phyloP scores from a whole-genome alignment of 2,797 vertebrate species.

The Tachyglossus aculeatus region DNA sequence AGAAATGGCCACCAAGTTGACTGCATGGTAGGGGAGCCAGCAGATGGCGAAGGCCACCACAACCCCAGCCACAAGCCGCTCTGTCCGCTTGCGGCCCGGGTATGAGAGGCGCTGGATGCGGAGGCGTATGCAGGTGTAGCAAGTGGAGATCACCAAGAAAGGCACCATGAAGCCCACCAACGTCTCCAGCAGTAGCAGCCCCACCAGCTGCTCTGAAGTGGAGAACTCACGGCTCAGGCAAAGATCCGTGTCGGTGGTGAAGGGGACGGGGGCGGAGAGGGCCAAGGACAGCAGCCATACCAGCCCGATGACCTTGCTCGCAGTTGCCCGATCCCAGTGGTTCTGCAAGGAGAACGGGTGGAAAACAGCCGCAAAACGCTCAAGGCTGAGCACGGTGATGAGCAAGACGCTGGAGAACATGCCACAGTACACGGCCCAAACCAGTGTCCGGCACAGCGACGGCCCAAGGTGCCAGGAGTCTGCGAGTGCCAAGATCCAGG shows the following conservation, averaged over 20 bases:
- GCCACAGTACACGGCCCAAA: constrained; percentile 81
- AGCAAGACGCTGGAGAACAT: constrained; percentile 89
- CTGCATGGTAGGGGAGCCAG: constrained; percentile 86
- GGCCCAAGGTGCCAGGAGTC: constrained; percentile 82
- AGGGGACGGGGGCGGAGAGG: constrained; percentile 79
- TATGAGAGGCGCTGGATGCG: constrained; percentile 83
- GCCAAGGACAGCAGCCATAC: constrained; percentile 80
- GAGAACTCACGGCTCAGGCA: constrained; percentile 76
- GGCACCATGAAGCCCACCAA: constrained; percentile 84
- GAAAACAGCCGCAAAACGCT: constrained; percentile 81
- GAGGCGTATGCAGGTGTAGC: constrained; percentile 81
- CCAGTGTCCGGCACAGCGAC: constrained; percentile 73
- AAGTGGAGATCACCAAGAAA: constrained; percentile 79
- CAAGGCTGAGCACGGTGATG: constrained; percentile 85
- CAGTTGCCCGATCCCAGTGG: constrained; percentile 76
- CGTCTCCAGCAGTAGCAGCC: constrained; percentile 80
- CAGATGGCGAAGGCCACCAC: constrained; percentile 82
- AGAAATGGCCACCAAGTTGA: constrained; percentile 79
- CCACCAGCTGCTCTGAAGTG: constrained; percentile 68
- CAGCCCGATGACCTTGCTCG: constrained; percentile 70
- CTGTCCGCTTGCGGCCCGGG: constrained; percentile 79
- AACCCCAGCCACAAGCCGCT: constrained; percentile 78
- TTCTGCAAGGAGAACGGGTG: constrained; percentile 78
- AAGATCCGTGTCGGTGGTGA: constrained; percentile 25
- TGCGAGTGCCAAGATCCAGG: constrained; percentile 87